phyloP scores from a whole-genome alignment of 2,113 vertebrate genomes.

The Chinchilla lanigera region DNA sequence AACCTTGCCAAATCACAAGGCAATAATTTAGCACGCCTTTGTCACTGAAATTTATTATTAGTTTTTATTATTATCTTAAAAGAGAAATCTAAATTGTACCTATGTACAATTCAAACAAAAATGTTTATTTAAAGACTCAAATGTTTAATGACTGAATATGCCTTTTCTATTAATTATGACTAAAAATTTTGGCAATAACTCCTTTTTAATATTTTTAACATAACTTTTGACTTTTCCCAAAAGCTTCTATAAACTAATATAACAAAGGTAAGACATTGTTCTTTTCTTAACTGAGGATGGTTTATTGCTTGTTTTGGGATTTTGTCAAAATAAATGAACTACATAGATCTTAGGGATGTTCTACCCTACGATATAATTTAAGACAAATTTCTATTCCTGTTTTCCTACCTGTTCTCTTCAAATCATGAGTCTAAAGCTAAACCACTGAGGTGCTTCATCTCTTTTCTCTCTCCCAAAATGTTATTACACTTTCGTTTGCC shows the following conservation, averaged over 20 bases:
- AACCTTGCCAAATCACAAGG: not conserved
- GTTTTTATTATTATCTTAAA: not conserved
- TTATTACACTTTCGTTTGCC: not conserved
- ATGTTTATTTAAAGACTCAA: slow-evolving; percentile 5
- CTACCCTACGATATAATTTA: not conserved
- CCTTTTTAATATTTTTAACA: slow-evolving; percentile 19
- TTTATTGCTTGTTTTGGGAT: slow-evolving; percentile 55
- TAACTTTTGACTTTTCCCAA: slow-evolving; percentile 49
- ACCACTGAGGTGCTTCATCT: slow-evolving; percentile 1
- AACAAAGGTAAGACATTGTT: slow-evolving; percentile 17
- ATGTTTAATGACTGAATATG: not conserved
- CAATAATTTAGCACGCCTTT: slow-evolving; percentile 14
- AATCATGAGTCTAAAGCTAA: slow-evolving; percentile 48
- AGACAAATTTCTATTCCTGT: not conserved
- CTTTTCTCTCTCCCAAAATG: slow-evolving; percentile 48
- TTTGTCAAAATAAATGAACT: slow-evolving; percentile 67
- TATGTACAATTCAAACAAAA: slow-evolving; percentile 22
- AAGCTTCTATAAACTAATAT: slow-evolving; percentile 23
- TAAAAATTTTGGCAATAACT: slow-evolving; percentile 4
- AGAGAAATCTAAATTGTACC: slow-evolving; percentile 17
- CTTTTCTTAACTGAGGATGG: slow-evolving; percentile 17
- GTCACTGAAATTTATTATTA: not conserved
- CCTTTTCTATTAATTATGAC: slow-evolving; percentile 32
- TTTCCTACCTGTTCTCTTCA: slow-evolving; percentile 64
- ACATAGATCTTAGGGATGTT: slow-evolving; percentile 19